Conservation (phyloP, 2,113 vertebrate species). For the Amblyopsis rosae region DNA sequence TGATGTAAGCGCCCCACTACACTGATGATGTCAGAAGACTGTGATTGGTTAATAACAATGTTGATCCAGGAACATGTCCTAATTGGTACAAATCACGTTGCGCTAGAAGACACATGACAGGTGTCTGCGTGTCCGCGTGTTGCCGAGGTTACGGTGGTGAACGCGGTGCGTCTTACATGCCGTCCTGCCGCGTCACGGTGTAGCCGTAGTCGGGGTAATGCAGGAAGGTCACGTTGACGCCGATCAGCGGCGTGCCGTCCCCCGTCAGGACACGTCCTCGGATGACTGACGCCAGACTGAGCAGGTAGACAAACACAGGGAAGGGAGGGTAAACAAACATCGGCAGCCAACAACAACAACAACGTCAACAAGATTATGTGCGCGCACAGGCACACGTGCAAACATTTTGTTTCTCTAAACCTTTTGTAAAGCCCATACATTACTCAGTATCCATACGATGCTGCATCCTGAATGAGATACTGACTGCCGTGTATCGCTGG, state of each 20-base stretch:
- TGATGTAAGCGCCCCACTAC: too few species aligned
- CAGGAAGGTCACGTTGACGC: slow-evolving; percentile 97
- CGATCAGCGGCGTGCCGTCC: slow-evolving; percentile 95
- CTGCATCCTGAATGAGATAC: too few species aligned
- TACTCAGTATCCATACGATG: too few species aligned
- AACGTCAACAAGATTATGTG: neutral
- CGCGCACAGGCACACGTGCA: slow-evolving; percentile 33
- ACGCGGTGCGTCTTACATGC: slow-evolving; percentile 84
- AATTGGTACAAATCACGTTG: too few species aligned
- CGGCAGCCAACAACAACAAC: slow-evolving; percentile 18
- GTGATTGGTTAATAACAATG: too few species aligned
- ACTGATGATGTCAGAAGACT: too few species aligned
- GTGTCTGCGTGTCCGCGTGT: slow-evolving; percentile 14
- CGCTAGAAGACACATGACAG: neutral
- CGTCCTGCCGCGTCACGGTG: slow-evolving; percentile 94
- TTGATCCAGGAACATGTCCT: too few species aligned
- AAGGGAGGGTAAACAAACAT: slow-evolving; percentile 36
- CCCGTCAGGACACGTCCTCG: slow-evolving; percentile 95
- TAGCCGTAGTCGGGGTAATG: slow-evolving; percentile 92
- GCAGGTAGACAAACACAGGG: slow-evolving; percentile 66
- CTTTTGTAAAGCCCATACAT: too few species aligned
- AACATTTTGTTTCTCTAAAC: neutral
- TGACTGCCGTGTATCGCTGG: too few species aligned
- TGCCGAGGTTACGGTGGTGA: too few species aligned
- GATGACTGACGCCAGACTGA: slow-evolving; percentile 92